These are phyloP conservation scores for Caranx ignobilis DNA, from an alignment of 2,113 vertebrate genomes.

Conservation along the genomic window DNA sequence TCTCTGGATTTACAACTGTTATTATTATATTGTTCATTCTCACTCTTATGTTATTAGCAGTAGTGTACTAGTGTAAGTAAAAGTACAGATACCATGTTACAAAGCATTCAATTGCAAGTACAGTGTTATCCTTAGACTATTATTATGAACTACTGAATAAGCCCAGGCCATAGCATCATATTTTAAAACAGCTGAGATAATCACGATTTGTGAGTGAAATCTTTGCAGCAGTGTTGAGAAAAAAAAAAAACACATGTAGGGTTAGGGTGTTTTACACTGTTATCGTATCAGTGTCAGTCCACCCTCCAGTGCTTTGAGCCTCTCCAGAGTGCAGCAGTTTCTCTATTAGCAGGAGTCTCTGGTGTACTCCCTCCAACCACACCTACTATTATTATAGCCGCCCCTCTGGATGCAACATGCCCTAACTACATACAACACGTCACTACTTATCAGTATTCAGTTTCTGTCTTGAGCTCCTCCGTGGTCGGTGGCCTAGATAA, in stretches of 20 bases:
- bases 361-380: constrained; percentile 25
- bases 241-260: neutral
- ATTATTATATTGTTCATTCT: no score
- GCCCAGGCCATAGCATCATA: no score
- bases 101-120: no score
- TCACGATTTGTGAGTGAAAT: no score
- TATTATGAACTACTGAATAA: no score
- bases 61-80: no score
- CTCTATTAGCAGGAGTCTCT: constrained; percentile 34
- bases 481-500: constrained; percentile 52
- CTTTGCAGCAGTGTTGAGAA: no score
- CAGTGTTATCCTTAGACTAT: no score
- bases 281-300: constrained; percentile 34
- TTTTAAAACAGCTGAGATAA: no score
- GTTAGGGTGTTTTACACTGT: constrained; percentile 11
- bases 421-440: constrained; percentile 34
- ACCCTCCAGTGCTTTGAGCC: constrained; percentile 25
- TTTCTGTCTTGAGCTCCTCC: constrained; percentile 53
- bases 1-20: neutral
- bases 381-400: constrained; percentile 53
- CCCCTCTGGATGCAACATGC: constrained; percentile 28
- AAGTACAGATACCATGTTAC: no score
- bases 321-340: constrained; percentile 50
- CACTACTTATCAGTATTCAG: constrained; percentile 59
- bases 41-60: no score